Conservation (phyloP, 2,888 invertebrate species). For the Drosophila siamana region DNA sequence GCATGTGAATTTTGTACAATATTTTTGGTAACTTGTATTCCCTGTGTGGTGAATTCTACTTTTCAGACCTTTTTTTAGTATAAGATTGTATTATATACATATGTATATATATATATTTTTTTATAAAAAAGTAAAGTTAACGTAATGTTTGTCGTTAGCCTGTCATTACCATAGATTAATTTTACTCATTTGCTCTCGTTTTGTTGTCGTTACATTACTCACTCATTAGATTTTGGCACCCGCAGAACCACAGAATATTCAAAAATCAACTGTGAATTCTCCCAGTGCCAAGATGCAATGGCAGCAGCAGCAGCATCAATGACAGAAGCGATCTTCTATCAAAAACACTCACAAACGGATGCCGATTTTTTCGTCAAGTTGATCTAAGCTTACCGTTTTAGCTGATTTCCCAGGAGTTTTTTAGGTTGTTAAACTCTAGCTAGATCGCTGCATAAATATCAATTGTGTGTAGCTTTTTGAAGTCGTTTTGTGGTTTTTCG, state of each 20-base stretch:
- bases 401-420: not conserved
- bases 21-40: no score
- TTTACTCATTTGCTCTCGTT: not conserved
- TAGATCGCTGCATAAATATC: slow-evolving; percentile 5
- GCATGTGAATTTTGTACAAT: no score
- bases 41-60: no score
- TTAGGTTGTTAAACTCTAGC: not conserved
- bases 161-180: not conserved
- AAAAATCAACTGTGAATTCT: slow-evolving; percentile 85
- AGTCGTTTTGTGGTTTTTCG: not conserved
- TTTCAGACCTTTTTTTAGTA: no score
- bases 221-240: slow-evolving; percentile 85
- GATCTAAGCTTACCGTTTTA: slow-evolving; percentile 18
- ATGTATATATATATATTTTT: no score
- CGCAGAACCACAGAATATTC: slow-evolving; percentile 86
- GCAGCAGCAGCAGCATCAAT: slow-evolving; percentile 40
- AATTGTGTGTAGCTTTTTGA: not conserved
- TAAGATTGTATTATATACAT: no score
- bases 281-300: slow-evolving; percentile 86
- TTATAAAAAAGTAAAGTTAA: no score
- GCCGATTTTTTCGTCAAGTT: not conserved
- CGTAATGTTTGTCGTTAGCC: no score
- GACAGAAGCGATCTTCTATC: not conserved
- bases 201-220: slow-evolving; percentile 29
- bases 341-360: not conserved